Evolutionary conservation across 2,113 vertebrate genomes (phyloP).

Genomic region (Erinaceus europaeus): DNA sequence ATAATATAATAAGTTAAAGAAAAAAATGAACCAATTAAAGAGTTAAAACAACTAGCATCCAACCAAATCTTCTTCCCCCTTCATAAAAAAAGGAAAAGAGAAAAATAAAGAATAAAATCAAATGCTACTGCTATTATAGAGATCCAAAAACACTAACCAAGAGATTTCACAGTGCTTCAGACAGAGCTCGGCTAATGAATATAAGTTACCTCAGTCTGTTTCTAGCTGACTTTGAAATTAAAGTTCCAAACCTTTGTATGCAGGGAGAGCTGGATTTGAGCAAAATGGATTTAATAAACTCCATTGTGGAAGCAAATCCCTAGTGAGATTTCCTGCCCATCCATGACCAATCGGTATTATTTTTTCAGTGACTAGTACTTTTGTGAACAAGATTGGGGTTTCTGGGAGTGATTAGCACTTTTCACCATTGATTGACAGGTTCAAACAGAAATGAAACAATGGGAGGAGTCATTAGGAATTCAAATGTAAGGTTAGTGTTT

Average conservation of each 20-base stretch:
- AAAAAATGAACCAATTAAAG: constrained; percentile 70
- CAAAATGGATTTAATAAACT: constrained; percentile 86
- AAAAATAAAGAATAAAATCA: constrained; percentile 62
- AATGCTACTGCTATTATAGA: constrained; percentile 67
- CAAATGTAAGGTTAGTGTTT: constrained; percentile 83
- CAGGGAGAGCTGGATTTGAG: constrained; percentile 73
- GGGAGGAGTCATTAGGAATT: constrained; percentile 85
- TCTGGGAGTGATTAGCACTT: constrained; percentile 87
- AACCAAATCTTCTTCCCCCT: constrained; percentile 53
- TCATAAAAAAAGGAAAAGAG: neutral
- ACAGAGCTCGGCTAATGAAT: constrained; percentile 80
- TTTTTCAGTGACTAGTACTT: constrained; percentile 86
- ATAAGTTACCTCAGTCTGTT: constrained; percentile 81
- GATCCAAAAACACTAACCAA: constrained; percentile 66
- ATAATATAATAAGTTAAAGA: too few relatives aligned
- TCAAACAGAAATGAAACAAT: constrained; percentile 85
- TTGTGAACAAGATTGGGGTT: constrained; percentile 83
- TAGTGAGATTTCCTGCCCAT: constrained; percentile 80
- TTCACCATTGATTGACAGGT: constrained; percentile 86
- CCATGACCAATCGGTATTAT: constrained; percentile 88
- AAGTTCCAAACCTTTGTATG: constrained; percentile 76
- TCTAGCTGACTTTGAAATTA: constrained; percentile 85
- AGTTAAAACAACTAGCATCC: constrained; percentile 58
- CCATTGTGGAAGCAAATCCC: constrained; percentile 82
- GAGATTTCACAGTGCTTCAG: constrained; percentile 78